Evolutionary conservation across 2,888 invertebrate genomes (phyloP).

Genomic region (Ichneumoninae sp.): DNA sequence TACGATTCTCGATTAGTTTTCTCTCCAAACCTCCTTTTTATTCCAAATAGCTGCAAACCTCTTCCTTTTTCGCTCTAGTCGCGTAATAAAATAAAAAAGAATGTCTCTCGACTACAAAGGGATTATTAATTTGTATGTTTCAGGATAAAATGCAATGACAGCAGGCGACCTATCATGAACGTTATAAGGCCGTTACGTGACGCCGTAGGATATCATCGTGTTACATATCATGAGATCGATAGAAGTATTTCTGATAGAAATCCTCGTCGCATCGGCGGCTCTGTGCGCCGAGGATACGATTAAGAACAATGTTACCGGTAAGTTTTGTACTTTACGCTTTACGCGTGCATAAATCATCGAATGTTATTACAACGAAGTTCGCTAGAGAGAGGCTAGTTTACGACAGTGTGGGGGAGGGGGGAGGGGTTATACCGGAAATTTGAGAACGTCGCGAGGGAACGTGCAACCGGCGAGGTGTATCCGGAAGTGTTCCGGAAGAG

Average conservation of each 20-base stretch:
- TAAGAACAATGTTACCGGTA: conserved; percentile 78
- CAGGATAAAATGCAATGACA: conserved; percentile 76
- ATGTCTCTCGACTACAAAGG: background rate
- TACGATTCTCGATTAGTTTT: conserved; percentile 53
- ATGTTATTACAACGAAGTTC: conserved; percentile 9
- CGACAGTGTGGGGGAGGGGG: background rate
- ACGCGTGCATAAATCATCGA: background rate
- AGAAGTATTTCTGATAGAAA: conserved; percentile 77
- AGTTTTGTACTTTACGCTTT: conserved; percentile 64
- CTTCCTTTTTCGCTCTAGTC: background rate
- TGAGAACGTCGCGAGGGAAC: conserved; percentile 43
- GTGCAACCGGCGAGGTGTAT: conserved; percentile 10
- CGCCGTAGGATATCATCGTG: conserved; percentile 72
- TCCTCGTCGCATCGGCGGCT: conserved; percentile 75
- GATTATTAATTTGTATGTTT: conserved; percentile 57
- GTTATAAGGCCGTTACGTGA: conserved; percentile 55
- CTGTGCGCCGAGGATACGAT: conserved; percentile 77
- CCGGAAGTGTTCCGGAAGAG: conserved; percentile 50
- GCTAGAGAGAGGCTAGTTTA: background rate
- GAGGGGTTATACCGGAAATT: conserved; percentile 49
- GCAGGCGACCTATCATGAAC: conserved; percentile 67
- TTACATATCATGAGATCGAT: conserved; percentile 81
- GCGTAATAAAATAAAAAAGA: background rate
- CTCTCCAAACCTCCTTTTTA: background rate
- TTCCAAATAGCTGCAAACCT: background rate